Evolutionary conservation across 2,888 invertebrate species (phyloP), one percentile per base, ranked within the genome.

Genomic region (Caenorhabditis macrosperma): DNA sequence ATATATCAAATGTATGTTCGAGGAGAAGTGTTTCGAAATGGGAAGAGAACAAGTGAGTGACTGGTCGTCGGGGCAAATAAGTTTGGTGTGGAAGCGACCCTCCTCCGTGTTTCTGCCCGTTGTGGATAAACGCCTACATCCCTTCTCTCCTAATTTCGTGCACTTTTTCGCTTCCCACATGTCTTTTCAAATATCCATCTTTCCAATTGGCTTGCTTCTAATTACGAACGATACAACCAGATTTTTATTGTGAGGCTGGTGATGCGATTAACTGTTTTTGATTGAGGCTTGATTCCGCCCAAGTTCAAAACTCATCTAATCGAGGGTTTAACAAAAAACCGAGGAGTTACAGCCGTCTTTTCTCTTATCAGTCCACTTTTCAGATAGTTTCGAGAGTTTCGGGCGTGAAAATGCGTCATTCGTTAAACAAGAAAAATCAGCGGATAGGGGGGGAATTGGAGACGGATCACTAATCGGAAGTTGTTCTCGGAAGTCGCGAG

Each of bases 181-280:
- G 78, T 78, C 78, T 78, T 78, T 71, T 78, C 67, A 60, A 78
- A 78, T 78, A 78, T 78, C 78, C 78, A 78, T 78, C 78, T 66
- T 64, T 28, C 38, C 35, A 22, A 30, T 41, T 17, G 15, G 1
- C 57, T 50, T 67, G 30, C 20, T 24, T 50, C 61, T 55, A 71
- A 71, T 71, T 71, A 64, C 33, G 52, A 26, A 30, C 22, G 44
- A 57, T 69, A 30, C 69, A 52, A 63, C 69, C 63, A 63, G 50
- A 69, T 76, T 38, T 55, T 15, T 66, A 20, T 38, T 26, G 44
- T 24, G 12, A 15, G 52, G 38, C 26, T 35, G 28, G 59, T 50
- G 61, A 61, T 67, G 60, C 67, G 61, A 61, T 76, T 67, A 71
- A 71, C 55, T 54, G 41, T 61, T 71, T 71, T 71, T 38, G 9